Evolutionary conservation across 2,888 invertebrate species (phyloP).

Genomic region (Apantesis nais): DNA sequence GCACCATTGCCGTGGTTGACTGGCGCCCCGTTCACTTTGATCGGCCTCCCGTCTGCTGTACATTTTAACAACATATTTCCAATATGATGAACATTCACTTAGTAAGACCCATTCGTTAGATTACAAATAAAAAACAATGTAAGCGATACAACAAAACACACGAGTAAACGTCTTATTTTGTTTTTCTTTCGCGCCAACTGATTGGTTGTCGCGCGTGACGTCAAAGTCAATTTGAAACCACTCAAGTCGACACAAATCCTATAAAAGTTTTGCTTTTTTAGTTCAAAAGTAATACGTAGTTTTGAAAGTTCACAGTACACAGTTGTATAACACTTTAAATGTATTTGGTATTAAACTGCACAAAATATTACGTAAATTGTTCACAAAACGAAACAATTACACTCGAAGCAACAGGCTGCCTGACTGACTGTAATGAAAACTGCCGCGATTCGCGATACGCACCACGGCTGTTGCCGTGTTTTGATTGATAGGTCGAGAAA

Average conservation of each 20-base stretch:
- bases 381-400: conserved; percentile 25
- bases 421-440: conserved; percentile 58
- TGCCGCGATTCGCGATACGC: conserved; percentile 54
- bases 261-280: conserved; percentile 39
- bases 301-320: conserved; percentile 63
- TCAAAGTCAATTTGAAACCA: conserved; percentile 78
- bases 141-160: conserved; percentile 65
- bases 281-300: conserved; percentile 46
- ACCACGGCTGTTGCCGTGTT: conserved; percentile 49
- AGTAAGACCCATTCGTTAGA: conserved; percentile 67
- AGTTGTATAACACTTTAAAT: conserved; percentile 44
- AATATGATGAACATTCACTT: conserved; percentile 62
- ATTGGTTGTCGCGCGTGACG: conserved; percentile 77
- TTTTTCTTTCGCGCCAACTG: conserved; percentile 68
- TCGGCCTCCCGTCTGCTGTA: conserved; percentile 81
- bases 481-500: conserved; percentile 53
- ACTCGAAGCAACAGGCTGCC: conserved; percentile 55
- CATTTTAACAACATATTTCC: conserved; percentile 82
- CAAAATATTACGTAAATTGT: conserved; percentile 38
- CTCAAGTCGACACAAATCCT: conserved; percentile 68
- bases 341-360: conserved; percentile 45
- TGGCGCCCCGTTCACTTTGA: conserved; percentile 79
- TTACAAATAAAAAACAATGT: conserved; percentile 54
- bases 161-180: conserved; percentile 43
- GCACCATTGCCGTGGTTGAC: conserved; percentile 77